Percentiles rank a stretch among this genome's conserved stretches.
Conservation (phyloP, 2,797 vertebrate genomes). For the Dendrocincla tyrannina region DNA sequence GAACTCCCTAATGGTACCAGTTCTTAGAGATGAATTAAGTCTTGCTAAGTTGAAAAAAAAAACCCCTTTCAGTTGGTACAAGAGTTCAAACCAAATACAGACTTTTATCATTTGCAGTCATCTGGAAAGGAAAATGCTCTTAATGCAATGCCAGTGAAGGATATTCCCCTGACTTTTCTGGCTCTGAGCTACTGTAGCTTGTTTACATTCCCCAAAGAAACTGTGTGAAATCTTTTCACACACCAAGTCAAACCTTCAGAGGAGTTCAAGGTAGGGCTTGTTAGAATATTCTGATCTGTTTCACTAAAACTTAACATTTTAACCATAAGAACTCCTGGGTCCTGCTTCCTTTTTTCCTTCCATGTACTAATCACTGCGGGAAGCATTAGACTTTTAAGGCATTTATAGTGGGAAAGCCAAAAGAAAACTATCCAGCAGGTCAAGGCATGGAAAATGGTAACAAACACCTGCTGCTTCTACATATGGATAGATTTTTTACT, state of each 20-base stretch:
- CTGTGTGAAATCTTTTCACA: background rate
- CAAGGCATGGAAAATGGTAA: conserved; percentile 11
- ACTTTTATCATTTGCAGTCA: conserved; percentile 51
- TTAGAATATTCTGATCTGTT: background rate
- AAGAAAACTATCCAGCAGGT: conserved; percentile 12
- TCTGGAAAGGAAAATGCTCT: conserved; percentile 55
- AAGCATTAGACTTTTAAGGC: background rate
- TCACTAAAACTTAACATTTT: background rate
- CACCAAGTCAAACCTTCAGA: background rate
- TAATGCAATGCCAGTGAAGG: background rate
- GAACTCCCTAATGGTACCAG: background rate
- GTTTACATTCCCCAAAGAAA: conserved; percentile 45
- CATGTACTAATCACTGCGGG: background rate
- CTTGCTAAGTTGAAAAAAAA: conserved; percentile 13
- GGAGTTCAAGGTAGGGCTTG: background rate
- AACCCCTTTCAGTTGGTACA: background rate
- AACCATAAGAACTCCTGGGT: background rate
- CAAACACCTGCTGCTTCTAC: conserved; percentile 49
- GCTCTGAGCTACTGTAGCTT: background rate
- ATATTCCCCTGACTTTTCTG: conserved; percentile 33
- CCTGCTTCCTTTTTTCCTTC: background rate
- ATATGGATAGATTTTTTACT: conserved; percentile 29
- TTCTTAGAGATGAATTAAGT: background rate
- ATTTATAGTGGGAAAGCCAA: background rate
- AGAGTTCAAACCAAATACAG: conserved; percentile 45